Percentiles rank a stretch among this genome's conserved stretches.
phyloP scores from a whole-genome alignment of 2,113 vertebrate species.

The Probosciger aterrimus region DNA sequence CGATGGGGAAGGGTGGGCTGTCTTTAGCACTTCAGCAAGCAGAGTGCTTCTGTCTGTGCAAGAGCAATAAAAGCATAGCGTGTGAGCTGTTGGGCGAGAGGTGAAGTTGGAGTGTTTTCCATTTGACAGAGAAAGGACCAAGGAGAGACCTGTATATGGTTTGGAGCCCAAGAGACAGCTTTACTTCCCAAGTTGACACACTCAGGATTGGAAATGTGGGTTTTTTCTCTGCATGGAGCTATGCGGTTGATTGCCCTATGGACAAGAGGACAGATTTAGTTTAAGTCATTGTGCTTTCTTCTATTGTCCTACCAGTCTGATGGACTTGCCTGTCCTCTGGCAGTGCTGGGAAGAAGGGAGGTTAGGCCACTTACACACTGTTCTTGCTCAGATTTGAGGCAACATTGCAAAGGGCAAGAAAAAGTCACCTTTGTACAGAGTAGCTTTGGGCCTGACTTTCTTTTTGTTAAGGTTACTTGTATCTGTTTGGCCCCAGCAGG shows the following conservation, averaged over 20 bases:
- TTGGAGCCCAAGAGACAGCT: background rate
- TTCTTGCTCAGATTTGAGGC: background rate
- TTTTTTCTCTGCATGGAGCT: background rate
- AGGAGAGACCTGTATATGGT: background rate
- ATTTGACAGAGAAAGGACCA: background rate
- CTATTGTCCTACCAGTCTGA: background rate
- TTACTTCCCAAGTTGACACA: fast-evolving
- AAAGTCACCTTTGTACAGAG: conserved; percentile 40
- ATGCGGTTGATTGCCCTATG: background rate
- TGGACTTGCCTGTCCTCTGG: background rate
- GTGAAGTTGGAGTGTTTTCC: background rate
- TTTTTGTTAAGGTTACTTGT: background rate
- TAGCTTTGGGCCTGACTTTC: conserved; percentile 28
- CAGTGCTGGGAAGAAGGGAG: background rate
- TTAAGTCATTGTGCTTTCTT: background rate
- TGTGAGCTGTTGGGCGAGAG: fast-evolving
- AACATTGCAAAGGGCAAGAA: background rate
- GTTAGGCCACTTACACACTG: background rate
- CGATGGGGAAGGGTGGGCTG: background rate
- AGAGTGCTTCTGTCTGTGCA: background rate
- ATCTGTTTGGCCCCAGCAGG: background rate
- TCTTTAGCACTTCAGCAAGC: background rate
- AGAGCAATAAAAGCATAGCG: background rate
- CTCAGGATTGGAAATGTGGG: background rate
- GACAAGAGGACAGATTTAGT: background rate